Evolutionary conservation across 2,113 vertebrate genomes (phyloP), one percentile per base, ranked within the genome.

Genomic region (Sceloporus tristichus): DNA sequence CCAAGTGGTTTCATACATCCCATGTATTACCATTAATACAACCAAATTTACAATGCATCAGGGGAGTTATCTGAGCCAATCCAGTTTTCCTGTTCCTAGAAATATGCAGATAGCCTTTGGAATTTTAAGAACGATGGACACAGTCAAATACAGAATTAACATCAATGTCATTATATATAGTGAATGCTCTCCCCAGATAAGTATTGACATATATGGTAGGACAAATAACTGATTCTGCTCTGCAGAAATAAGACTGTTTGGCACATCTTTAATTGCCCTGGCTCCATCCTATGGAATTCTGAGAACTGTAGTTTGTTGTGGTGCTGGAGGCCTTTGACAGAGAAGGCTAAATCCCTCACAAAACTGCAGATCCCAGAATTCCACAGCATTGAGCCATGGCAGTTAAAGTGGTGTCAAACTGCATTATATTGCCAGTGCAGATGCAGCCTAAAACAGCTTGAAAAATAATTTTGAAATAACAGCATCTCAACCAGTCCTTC

Each of bases 1-100:
- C 11, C 29, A 54, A 27, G 27, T 27, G 38, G 2, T 68, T 48
- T 70, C 40, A 70, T 13, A 83, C 42, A 53, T 70, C 1, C 65
- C 40, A 29, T 62, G 59, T 4, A 16, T 62, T 79, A 89, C 7
- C 21, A 89, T 29, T 54, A 48, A 82, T 90, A 18, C 66, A 66
- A 29, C 88, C 5, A 79, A 56, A 18, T 71, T 18, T 87, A 86
- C 73, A 27, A 56, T 73, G 77, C 13, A 48, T 79, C 14, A 70
- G 0, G 84, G 6, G 84, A 86, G 87, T 88, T 71, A 70, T 1
- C 42, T 83, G 75, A 34, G 34, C 34, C 48, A 48, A 5, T 48
- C 48, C 48, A 48, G 48, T 48, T 48, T 48, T 48, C 7, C 48
- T 48, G 7, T 48, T 48, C 48, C 48, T 48, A 48, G 48, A 48